Base-by-base conservation (phyloP, 30 jellyfish, hydroid and myxozoan genomes). In the Pelagia noctiluca region DNA sequence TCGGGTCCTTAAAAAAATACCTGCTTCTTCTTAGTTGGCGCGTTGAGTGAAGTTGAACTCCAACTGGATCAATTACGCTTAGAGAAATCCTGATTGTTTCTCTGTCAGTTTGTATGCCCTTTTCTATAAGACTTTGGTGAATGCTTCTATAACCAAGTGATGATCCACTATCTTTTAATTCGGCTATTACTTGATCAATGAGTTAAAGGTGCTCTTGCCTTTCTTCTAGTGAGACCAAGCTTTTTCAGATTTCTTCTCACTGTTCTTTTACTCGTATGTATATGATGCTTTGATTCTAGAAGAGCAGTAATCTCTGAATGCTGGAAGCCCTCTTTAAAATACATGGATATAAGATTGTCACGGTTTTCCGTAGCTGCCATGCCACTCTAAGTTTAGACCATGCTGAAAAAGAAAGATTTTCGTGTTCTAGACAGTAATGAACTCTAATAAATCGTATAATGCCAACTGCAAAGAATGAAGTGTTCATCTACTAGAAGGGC, bases 141-240 rank as follows among this genome's bases (percentile, higher is more conserved):
- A 81, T 37, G 8, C 36, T 24, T 25, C 91, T 25, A 61, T 81
- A 81, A 2, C 91, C 91, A 76, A 26, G 53, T 25, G 57, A 35
- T 76, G 52, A 38, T 30, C 34, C 29, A 26, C 52, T 23, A 13
- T 47, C 80, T 23, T 50, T 52, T 23, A 76, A 5, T 57, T 76
- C 88, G 12, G 25, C 1, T 8, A 52, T 11, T 11, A 52, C 68
- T 52, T 13, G 68, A 11, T 13, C 68, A n/a, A n/a, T n/a, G n/a
- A n/a, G n/a, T n/a, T n/a, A n/a, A n/a, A n/a, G n/a, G n/a, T n/a
- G n/a, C n/a, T n/a, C n/a, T n/a, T n/a, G n/a, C n/a, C n/a, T n/a
- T n/a, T n/a, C n/a, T 52, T 52, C 68, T 52, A 52, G 68, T 52
- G 23, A 52, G 68, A 52, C 68, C 8, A 11, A 52, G 68, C 1